Evolutionary conservation across 2,113 vertebrate genomes (phyloP).

Genomic region (Beaufortia kweichowensis): DNA sequence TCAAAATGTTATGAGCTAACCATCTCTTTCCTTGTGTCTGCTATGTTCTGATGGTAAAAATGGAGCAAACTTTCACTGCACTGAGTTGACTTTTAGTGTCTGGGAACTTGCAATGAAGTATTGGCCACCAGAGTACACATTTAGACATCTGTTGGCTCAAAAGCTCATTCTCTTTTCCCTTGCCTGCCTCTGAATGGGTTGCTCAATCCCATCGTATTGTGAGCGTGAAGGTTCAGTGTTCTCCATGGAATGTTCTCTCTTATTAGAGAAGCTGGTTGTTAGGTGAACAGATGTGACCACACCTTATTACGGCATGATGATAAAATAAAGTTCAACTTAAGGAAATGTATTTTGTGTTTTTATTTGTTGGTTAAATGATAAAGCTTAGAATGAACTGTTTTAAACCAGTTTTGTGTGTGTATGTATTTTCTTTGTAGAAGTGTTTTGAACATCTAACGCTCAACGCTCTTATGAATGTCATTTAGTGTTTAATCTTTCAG

Average conservation of each 20-base stretch:
- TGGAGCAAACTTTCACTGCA: neutral
- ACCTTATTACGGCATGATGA: neutral
- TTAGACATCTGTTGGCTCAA: conserved; percentile 22
- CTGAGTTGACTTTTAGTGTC: neutral
- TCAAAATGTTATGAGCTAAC: neutral
- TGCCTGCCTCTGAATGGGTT: conserved; percentile 47
- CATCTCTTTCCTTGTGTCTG: neutral
- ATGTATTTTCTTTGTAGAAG: neutral
- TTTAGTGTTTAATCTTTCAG: conserved; percentile 27
- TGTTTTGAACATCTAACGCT: conserved; percentile 19
- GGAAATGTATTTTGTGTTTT: neutral
- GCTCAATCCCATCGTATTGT: conserved; percentile 30
- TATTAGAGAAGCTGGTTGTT: conserved; percentile 35
- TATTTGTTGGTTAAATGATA: conserved; percentile 11
- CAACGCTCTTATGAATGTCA: conserved; percentile 34
- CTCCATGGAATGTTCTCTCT: conserved; percentile 35
- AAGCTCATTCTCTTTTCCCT: conserved; percentile 41
- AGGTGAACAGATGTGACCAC: conserved; percentile 19
- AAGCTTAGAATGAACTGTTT: neutral
- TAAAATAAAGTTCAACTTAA: neutral
- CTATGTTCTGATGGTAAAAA: neutral
- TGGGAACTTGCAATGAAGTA: neutral
- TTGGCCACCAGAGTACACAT: conserved; percentile 13
- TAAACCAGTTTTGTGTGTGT: neutral
- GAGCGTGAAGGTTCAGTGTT: conserved; percentile 19